These are phyloP conservation scores for Zelostemma sp. DNA, from an alignment of 1,140 invertebrate species.

Conservation along the genomic window DNA sequence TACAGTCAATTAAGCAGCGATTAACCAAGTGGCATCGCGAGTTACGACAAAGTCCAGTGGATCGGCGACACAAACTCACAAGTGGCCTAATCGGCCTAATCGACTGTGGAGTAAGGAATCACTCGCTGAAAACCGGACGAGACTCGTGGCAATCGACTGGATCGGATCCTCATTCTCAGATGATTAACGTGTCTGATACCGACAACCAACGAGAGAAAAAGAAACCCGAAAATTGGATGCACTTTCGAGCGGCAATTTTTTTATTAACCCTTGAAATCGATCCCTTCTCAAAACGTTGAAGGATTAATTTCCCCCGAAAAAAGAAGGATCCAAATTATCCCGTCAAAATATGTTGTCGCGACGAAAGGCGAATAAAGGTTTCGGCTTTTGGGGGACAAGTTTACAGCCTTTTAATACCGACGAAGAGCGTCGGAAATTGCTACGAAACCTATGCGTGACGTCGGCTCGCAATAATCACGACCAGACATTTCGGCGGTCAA, in stretches of 20 bases:
- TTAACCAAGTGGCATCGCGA: slow-evolving; percentile 50
- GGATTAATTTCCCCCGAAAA: background rate
- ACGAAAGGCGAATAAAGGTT: background rate
- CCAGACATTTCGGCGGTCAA: slow-evolving; percentile 43
- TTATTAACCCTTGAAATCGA: background rate
- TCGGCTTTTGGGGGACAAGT: background rate
- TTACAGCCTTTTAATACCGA: slow-evolving; percentile 15
- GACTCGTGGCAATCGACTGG: slow-evolving; percentile 13
- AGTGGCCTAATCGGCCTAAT: slow-evolving; percentile 41
- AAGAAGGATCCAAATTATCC: slow-evolving; percentile 7
- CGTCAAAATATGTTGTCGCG: background rate
- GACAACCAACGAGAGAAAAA: slow-evolving; percentile 7
- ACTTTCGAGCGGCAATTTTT: background rate
- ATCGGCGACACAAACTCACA: slow-evolving; percentile 48
- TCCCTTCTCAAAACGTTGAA: background rate
- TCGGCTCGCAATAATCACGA: slow-evolving; percentile 26
- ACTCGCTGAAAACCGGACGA: slow-evolving; percentile 11
- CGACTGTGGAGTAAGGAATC: slow-evolving; percentile 40
- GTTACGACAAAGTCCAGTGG: slow-evolving; percentile 28
- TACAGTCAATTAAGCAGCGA: slow-evolving; percentile 62
- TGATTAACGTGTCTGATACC: slow-evolving; percentile 29
- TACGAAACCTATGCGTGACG: slow-evolving; percentile 20
- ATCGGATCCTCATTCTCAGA: slow-evolving; percentile 15
- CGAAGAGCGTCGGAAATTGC: slow-evolving; percentile 10
- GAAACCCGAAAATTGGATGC: no score